phyloP scores from a whole-genome alignment of 2,888 invertebrate genomes.

The Phortica magna region DNA sequence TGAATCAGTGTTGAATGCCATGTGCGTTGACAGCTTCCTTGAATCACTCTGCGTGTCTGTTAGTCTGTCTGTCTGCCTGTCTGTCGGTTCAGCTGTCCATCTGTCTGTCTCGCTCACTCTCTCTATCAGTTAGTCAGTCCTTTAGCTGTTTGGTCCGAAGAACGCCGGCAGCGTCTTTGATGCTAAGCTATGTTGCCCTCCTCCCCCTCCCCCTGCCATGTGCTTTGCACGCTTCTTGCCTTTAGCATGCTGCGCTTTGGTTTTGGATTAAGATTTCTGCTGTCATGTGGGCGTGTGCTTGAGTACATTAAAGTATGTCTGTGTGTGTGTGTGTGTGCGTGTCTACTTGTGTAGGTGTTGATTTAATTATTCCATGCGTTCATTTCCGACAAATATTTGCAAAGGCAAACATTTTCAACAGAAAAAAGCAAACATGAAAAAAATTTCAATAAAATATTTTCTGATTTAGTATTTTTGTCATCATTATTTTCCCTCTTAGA shows the following conservation, averaged over 20 bases:
- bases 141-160: background rate
- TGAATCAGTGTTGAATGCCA: background rate
- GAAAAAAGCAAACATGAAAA: background rate
- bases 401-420: conserved; percentile 44
- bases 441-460: background rate
- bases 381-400: conserved; percentile 57
- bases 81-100: too few species aligned
- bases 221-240: background rate
- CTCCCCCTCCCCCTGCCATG: too few species aligned
- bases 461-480: background rate
- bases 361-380: conserved; percentile 47
- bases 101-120: background rate
- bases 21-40: background rate
- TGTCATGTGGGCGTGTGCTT: conserved; percentile 18
- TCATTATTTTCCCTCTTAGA: background rate
- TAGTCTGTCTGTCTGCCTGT: background rate
- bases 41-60: background rate
- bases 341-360: conserved; percentile 24
- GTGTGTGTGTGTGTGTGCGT: conserved; percentile 19
- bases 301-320: background rate
- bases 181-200: background rate
- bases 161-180: background rate
- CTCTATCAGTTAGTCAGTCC: background rate
- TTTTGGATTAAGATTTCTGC: background rate
- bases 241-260: conserved; percentile 4